Base-by-base conservation (phyloP, 1,140 invertebrate genomes). In the Patella vulgata region DNA sequence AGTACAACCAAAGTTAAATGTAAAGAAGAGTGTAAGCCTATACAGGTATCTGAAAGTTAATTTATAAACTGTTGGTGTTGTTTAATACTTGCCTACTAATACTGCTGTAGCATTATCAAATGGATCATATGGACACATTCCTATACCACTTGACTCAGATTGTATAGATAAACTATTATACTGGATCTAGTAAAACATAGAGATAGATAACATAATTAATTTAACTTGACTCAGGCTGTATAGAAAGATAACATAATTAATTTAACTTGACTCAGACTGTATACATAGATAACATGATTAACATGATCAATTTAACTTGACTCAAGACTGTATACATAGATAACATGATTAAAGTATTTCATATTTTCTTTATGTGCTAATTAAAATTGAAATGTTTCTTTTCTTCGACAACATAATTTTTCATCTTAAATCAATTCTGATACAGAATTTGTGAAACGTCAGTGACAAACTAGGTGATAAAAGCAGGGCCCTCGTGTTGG, bases 91-190 rank as follows among this genome's bases (percentile, higher is more conserved):
- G 74, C 74, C 58, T 28, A 74, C 68, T 55, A 66, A 63, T 44
- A 74, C 52, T 27, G 66, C 70, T 50, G 74, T 77, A 9, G 65
- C 51, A 54, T 77, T 77, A 61, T 74, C 70, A 55, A 65, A 66
- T 11, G 74, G 74, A 39, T 74, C 70, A 46, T 69, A 66, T 11
- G 74, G 68, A 65, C 74, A 77, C 14, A 67, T 61, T 9, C 63
- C 71, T 17, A 64, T 46, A 19, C 63, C 48, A 64, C 50, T 40
- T 44, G 21, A 12, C 17, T 21, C 39, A 42, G 27, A 44, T 19
- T 19, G 27, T 36, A 59, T 3, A 48, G 23, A 36, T 19, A 36
- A 19, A 33, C 17, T 47, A 36, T 27, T 21, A 27, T 46, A 54
- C 17, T 21, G 30, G 21, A 19, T 31, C 39, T 43, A 28, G 55